Base-by-base conservation (phyloP, 1,140 invertebrate genomes). In the Gryllus bimaculatus region DNA sequence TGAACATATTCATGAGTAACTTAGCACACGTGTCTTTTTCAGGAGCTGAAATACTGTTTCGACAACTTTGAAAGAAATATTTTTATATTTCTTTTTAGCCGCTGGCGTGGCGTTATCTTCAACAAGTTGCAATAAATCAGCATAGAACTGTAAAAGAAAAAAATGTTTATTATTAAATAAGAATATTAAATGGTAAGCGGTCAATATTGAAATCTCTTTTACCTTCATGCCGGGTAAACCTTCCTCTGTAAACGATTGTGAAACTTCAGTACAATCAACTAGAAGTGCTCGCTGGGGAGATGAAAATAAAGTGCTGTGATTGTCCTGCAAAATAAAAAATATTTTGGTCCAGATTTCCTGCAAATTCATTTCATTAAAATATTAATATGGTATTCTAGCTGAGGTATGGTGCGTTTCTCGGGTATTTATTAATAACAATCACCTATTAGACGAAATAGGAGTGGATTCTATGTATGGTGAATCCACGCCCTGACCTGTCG, bases 261-360 rank as follows among this genome's bases (percentile, higher is more conserved):
- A 91, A 2, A 93, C 90, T 83, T 94, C 93, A 13, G 91, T 92
- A 80, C 92, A 93, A 81, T 92, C 89, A 47, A 94, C 88, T 8
- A 90, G 85, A 2, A 85, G 84, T 0, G 92, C 89, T 81, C 87
- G 86, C 8, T 90, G 85, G 0, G 92, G 91, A 0, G 90, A 92
- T 8, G 92, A 88, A 79, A 91, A 82, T 5, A 93, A 82, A 74
- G 88, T 91, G 12, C 87, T 85, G 80, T 89, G 90, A 49, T 88
- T 87, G 79, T 87, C 87, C 85, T 89, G 79, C 66, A 83, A 77
- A 47, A 83, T 80, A 80, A 76, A 73, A n/a, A 49, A 66, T 85
- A 76, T 8, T 75, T 79, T 73, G 83, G 82, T 21, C 26, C 26
- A 2, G 26, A 39, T 39, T 39, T 39, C 1, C 26, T 39, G 26